Evolutionary conservation across 1,140 invertebrate genomes (phyloP).

Genomic region (Macrotrachela quadricornifera): DNA sequence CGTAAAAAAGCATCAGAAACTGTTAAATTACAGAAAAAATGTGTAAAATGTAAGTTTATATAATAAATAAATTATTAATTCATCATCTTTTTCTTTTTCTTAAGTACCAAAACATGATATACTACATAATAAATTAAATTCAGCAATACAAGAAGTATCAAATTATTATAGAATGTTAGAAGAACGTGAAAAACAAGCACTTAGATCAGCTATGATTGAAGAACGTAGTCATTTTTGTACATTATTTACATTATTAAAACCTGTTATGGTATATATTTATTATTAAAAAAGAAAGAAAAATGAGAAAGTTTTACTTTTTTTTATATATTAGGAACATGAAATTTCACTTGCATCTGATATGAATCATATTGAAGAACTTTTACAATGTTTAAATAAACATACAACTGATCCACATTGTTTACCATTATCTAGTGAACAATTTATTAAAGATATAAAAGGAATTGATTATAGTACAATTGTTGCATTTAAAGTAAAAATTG

Average conservation of each 20-base stretch:
- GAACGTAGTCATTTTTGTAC: background rate
- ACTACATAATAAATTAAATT: constrained; percentile 39
- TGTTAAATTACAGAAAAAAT: constrained; percentile 61
- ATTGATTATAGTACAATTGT: constrained; percentile 15
- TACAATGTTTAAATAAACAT: constrained; percentile 53
- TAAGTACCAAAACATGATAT: constrained; percentile 22
- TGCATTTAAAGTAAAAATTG: background rate
- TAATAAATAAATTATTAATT: background rate
- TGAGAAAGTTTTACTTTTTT: background rate
- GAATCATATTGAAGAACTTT: constrained; percentile 62
- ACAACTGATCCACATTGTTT: constrained; percentile 50
- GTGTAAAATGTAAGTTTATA: constrained; percentile 18
- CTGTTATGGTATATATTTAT: background rate
- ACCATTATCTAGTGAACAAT: constrained; percentile 60
- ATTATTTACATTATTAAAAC: background rate
- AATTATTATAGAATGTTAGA: background rate
- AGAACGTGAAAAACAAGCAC: background rate
- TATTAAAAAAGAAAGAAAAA: constrained; percentile 60
- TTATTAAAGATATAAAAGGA: constrained; percentile 50
- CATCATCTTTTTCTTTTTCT: constrained; percentile 9
- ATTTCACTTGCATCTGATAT: constrained; percentile 70
- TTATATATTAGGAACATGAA: constrained; percentile 55
- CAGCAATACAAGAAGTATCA: background rate
- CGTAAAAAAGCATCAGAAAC: constrained; percentile 72
- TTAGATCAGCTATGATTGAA: background rate